Evolutionary conservation across 2,113 vertebrate species (phyloP).

Genomic region (Oryzias javanicus): DNA sequence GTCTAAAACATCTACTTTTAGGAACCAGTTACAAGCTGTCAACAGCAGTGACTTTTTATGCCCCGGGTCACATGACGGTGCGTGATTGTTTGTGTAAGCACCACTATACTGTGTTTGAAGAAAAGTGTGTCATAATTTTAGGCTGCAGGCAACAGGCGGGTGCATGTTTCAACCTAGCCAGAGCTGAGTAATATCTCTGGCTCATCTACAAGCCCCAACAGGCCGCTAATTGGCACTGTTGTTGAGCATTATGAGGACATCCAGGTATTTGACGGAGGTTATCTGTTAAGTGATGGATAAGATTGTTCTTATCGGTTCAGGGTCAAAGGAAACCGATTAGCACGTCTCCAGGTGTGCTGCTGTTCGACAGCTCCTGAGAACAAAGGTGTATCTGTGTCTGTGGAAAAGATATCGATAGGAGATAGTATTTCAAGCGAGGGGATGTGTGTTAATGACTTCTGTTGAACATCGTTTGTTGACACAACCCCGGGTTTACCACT

Average conservation of each 20-base stretch:
- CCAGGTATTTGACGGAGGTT: slow-evolving; percentile 67
- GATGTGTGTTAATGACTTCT: not conserved
- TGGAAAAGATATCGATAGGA: slow-evolving; percentile 47
- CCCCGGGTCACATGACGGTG: slow-evolving; percentile 26
- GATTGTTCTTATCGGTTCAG: slow-evolving; percentile 66
- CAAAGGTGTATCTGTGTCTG: slow-evolving; percentile 60
- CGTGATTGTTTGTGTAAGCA: slow-evolving; percentile 16
- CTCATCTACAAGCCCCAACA: slow-evolving; percentile 66
- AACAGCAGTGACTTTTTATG: slow-evolving; percentile 30
- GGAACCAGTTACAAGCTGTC: slow-evolving; percentile 6
- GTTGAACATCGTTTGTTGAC: not conserved
- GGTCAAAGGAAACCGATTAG: slow-evolving; percentile 66
- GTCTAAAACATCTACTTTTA: slow-evolving; percentile 23
- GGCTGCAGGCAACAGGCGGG: slow-evolving; percentile 33
- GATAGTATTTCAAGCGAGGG: slow-evolving; percentile 48
- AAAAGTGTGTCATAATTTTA: slow-evolving; percentile 42
- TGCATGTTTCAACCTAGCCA: slow-evolving; percentile 49
- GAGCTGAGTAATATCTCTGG: slow-evolving; percentile 68
- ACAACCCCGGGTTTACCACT: too few relatives aligned
- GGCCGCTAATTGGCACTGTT: slow-evolving; percentile 69
- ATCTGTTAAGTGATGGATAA: slow-evolving; percentile 59
- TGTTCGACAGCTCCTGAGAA: slow-evolving; percentile 43
- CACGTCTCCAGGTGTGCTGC: slow-evolving; percentile 43
- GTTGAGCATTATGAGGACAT: slow-evolving; percentile 54
- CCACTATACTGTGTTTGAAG: slow-evolving; percentile 27